These are phyloP conservation scores for Drosophila melanogaster DNA, from an alignment of 1,140 invertebrate genomes.

Conservation along the genomic window Release_6_plus_ISO1_MT NT_033779.5:1745501-1746000, in stretches of 20 bases:
- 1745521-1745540: too few relatives aligned
- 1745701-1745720: slow-evolving; percentile 50
- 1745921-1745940: slow-evolving; percentile 50
- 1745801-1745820: slow-evolving; percentile 60
- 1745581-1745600: too few relatives aligned
- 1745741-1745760: slow-evolving; percentile 34
- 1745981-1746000: slow-evolving; percentile 87
- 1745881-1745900: slow-evolving; percentile 5
- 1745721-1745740: slow-evolving; percentile 54
- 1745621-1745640: too few relatives aligned
- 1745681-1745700: neutral
- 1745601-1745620: too few relatives aligned
- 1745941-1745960: slow-evolving; percentile 20
- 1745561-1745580: too few relatives aligned
- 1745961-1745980: slow-evolving; percentile 85
- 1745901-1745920: slow-evolving; percentile 20
- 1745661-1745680: neutral
- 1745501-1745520: too few relatives aligned
- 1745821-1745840: slow-evolving; percentile 72
- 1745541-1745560: too few relatives aligned
- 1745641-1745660: neutral
- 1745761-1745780: slow-evolving; percentile 39
- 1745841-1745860: slow-evolving; percentile 55
- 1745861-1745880: slow-evolving; percentile 11
- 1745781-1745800: slow-evolving; percentile 68